phyloP scores from a whole-genome alignment of 2,113 vertebrate genomes.

The Corapipo altera region DNA sequence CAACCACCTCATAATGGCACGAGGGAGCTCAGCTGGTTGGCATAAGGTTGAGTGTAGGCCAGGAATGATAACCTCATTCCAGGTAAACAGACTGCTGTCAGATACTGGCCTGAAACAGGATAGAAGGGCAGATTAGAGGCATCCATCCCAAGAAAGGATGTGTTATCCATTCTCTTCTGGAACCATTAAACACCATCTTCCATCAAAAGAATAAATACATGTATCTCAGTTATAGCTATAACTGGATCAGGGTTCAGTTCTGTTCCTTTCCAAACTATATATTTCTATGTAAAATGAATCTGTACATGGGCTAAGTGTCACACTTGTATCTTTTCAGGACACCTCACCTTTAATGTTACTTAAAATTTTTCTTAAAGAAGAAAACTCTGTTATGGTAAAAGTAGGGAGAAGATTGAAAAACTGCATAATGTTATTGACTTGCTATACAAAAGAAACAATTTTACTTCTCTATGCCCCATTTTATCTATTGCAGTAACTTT shows the following conservation, averaged over 20 bases:
- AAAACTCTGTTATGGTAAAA: neutral
- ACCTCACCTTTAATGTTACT: neutral
- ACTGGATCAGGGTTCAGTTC: neutral
- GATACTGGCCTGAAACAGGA: neutral
- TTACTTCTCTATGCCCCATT: neutral
- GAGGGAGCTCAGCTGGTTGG: neutral
- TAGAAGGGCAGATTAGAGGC: neutral
- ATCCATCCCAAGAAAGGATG: neutral
- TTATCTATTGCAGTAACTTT: neutral
- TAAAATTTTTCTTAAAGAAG: neutral
- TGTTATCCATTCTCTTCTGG: neutral
- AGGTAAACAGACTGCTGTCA: neutral
- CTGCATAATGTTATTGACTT: neutral
- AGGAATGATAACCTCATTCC: neutral
- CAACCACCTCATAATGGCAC: neutral
- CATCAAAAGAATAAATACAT: neutral
- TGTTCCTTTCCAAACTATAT: neutral
- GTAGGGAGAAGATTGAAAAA: neutral
- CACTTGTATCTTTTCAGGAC: neutral
- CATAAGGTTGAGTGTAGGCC: neutral
- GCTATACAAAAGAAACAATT: neutral
- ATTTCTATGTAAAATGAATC: neutral
- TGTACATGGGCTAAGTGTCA: neutral
- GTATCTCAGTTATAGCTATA: neutral
- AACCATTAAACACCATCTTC: neutral